A percentile compares a stretch with the other conserved stretches of the same genome.
phyloP scores from a whole-genome alignment of 2,113 vertebrate genomes.

The Hippopotamus amphibius region DNA sequence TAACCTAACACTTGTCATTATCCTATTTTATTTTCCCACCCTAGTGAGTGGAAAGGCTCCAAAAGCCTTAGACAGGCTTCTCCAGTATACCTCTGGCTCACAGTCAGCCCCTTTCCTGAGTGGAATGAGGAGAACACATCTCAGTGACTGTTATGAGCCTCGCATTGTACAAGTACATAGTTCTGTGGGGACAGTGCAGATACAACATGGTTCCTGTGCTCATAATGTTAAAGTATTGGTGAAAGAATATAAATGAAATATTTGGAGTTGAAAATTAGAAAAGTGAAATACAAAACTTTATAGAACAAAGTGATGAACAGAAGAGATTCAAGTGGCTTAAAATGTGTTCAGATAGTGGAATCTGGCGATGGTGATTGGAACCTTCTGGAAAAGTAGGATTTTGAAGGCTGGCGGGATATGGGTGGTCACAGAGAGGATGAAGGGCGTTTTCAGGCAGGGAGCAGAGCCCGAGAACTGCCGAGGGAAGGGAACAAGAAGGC shows the following conservation, averaged over 20 bases:
- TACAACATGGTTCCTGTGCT: not conserved
- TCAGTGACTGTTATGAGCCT: not conserved
- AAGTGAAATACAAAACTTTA: not conserved
- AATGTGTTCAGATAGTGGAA: not conserved
- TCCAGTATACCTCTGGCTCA: not conserved
- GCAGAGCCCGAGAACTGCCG: not conserved
- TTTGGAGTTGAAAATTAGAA: conserved; percentile 16
- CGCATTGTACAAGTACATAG: not conserved
- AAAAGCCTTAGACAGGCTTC: not conserved
- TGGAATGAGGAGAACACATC: not conserved
- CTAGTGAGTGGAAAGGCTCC: not conserved
- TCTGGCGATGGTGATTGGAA: not conserved
- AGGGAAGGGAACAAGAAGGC: not conserved
- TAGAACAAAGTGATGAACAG: not conserved
- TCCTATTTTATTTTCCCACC: not conserved
- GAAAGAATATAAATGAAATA: not conserved
- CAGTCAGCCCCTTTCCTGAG: not conserved
- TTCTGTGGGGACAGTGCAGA: not conserved
- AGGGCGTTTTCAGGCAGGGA: not conserved
- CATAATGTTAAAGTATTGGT: not conserved
- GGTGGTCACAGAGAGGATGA: not conserved
- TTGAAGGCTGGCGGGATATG: not conserved
- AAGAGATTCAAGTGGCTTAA: not conserved
- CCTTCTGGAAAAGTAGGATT: not conserved
- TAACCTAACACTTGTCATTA: not conserved